Evolutionary conservation across 2,797 vertebrate species (phyloP).

Genomic region (Esox lucius): DNA sequence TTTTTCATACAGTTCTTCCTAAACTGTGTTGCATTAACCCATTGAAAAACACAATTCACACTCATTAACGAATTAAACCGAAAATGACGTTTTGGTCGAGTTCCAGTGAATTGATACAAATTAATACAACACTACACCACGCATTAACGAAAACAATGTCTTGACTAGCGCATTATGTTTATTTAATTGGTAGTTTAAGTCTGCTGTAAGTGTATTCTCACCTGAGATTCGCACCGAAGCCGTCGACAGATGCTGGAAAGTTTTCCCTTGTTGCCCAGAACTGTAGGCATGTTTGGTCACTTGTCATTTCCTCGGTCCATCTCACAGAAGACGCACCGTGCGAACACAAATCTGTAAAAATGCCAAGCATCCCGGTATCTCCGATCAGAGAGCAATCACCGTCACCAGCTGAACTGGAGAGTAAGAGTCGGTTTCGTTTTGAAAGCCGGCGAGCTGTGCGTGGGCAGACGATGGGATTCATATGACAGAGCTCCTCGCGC

Average conservation of each 20-base stretch:
- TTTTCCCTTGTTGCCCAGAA: conserved; percentile 68
- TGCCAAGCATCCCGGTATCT: conserved; percentile 21
- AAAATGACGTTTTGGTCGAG: neutral
- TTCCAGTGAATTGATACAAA: neutral
- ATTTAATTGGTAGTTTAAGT: neutral
- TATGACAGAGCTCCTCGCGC: conserved; percentile 50
- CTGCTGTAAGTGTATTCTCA: conserved; percentile 47
- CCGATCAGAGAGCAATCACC: conserved; percentile 25
- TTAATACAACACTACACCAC: neutral
- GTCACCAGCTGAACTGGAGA: conserved; percentile 33
- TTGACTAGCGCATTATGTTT: neutral
- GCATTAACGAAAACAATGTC: neutral
- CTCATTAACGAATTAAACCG: neutral
- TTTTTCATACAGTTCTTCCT: neutral
- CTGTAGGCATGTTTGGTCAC: conserved; percentile 70
- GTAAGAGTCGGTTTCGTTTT: conserved; percentile 38
- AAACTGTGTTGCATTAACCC: neutral
- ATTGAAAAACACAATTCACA: neutral
- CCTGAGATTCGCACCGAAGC: conserved; percentile 72
- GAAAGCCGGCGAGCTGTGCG: conserved; percentile 38
- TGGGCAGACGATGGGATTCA: conserved; percentile 49
- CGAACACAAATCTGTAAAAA: conserved; percentile 8
- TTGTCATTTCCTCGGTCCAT: conserved; percentile 67
- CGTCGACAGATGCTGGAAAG: conserved; percentile 68
- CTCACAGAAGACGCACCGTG: conserved; percentile 42